Evolutionary conservation across 2,113 vertebrate genomes (phyloP), one percentile per base, ranked within the genome.

Genomic region (Puntigrus tetrazona): DNA sequence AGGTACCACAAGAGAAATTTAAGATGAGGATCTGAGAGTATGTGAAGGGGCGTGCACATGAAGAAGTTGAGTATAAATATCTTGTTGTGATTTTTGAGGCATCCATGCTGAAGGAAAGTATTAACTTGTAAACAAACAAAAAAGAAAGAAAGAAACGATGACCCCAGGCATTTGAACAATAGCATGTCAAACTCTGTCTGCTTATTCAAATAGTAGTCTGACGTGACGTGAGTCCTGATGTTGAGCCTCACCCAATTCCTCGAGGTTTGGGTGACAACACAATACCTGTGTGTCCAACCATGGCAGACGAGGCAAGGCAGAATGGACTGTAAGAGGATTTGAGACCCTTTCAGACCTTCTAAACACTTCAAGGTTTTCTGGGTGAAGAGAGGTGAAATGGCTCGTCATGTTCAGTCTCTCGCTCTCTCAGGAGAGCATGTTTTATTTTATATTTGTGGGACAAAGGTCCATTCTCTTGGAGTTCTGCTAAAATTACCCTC

Each of bases 401-500:
- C 41, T 16, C 20, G 22, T 59, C 52, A 43, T 20, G 3, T 31
- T 50, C 73, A 5, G 25, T 50, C 45, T 75, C 45, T 75, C 73
- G 45, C 72, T 74, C 72, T 75, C 43, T 50, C 38, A 18, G 22
- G 6, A 63, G 14, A 20, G 7, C 57, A 45, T 45, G 78, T 65
- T 79, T 80, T 80, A 80, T 65, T 45, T 80, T 65, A 65, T 65
- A 65, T 65, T 47, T 45, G 25, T 80, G 38, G 78, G 25, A 80
- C 78, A 80, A 65, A 80, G 78, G 78, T 80, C 59, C 57, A 80
- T 80, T 80, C 78, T 79, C 78, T 79, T 29, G 7, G 36, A 45
- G 57, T 63, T 79, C 14, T 63, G 55, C 78, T 65, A 80, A 80
- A 80, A 80, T 65, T 22, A 80, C 78, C 78, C 78, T 80, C 78